Evolutionary conservation across 2,797 vertebrate species (phyloP).

Genomic region (Ctenochaetus hawaiiensis): DNA sequence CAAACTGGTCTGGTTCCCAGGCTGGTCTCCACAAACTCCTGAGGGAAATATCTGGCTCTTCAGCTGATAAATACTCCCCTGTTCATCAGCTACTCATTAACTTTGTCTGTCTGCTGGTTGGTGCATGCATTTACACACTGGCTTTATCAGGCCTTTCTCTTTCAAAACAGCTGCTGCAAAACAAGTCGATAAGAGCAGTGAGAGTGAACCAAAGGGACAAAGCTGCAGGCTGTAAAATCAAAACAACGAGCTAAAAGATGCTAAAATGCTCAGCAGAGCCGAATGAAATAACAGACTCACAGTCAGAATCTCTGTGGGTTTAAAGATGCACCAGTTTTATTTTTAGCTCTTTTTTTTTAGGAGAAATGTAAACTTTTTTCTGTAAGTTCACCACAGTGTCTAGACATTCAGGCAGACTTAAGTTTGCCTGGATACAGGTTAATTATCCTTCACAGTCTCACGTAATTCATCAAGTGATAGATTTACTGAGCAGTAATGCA

Average conservation of each 20-base stretch:
- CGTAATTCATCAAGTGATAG: background rate
- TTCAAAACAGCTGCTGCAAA: background rate
- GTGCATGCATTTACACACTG: background rate
- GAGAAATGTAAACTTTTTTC: too few relatives aligned
- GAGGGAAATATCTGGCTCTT: background rate
- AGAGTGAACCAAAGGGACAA: background rate
- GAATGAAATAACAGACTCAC: too few relatives aligned
- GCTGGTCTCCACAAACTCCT: background rate
- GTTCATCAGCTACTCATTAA: background rate
- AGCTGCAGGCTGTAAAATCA: background rate
- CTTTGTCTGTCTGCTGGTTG: background rate
- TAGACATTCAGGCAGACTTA: too few relatives aligned
- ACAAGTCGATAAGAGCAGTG: background rate
- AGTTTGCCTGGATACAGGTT: background rate
- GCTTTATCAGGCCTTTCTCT: background rate
- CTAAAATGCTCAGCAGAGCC: background rate
- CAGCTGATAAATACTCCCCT: slow-evolving; percentile 9
- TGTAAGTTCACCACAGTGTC: too few relatives aligned
- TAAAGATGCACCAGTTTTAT: too few relatives aligned
- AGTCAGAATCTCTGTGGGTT: too few relatives aligned
- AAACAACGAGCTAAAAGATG: background rate
- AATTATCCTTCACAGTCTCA: background rate
- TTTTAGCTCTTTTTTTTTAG: too few relatives aligned
- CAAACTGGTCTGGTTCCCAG: too few relatives aligned
- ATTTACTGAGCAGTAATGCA: background rate